Evolutionary conservation across 2,113 vertebrate genomes (phyloP), one percentile per base, ranked within the genome.

Genomic region (Phoenicopterus ruber): DNA sequence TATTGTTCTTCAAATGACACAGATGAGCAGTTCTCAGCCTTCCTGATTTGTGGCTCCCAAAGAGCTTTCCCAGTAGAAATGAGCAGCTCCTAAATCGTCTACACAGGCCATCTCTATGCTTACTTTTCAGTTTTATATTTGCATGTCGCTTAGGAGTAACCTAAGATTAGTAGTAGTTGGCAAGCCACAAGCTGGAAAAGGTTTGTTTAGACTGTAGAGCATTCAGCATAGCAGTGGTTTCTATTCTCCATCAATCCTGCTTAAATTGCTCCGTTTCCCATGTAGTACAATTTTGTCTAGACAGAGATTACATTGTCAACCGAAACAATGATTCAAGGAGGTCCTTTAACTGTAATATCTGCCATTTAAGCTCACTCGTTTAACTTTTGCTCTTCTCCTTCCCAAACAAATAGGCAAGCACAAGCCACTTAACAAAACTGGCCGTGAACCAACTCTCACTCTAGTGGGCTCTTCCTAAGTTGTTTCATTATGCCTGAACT

Each of bases 1-100:
- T 9, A 3, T 1, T n/a, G 38, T 20, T 80, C 65, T n/a, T 13
- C 34, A 2, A 0, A 17, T 5, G 18, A 24, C 59, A 36, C 46
- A n/a, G 21, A 11, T 3, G 7, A 79, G 61, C 42, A 26, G 9
- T 13, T 29, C 73, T n/a, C 38, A 55, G 66, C 49, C 36, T 31
- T 63, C 63, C 40, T 6, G 11, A 22, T 6, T 4, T 28, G 19
- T 9, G 61, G 54, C 24, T 93, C 36, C 70, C 40, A 9, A 59
- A 36, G 32, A 54, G 26, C 29, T 18, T 42, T 46, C 92, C 90
- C 57, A 65, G 25, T 9, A 88, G 63, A 71, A 71, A 38, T 0
- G 10, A 62, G n/a, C 46, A 70, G 20, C 46, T 80, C 78, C 15
- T 40, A 42, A n/a, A 3, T 2, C 71, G 77, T 78, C 34, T 42